Percentiles rank a stretch among this genome's conserved stretches.
These are phyloP conservation scores for Podiceps cristatus DNA, from an alignment of 2,113 vertebrate species.

Conservation along the genomic window DNA sequence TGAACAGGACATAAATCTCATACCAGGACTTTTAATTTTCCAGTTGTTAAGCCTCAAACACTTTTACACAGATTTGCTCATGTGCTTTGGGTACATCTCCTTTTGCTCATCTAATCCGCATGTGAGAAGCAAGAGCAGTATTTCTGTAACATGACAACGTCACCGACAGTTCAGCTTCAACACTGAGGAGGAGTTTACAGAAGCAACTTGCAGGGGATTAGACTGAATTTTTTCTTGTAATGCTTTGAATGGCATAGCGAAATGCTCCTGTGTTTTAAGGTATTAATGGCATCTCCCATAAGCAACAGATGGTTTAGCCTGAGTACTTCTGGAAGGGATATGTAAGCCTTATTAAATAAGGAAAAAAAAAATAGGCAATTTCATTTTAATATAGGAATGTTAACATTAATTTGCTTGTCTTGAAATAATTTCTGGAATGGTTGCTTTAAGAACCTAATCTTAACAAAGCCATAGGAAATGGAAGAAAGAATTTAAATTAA, in stretches of 20 bases:
- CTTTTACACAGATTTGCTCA: not conserved
- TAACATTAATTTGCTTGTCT: not conserved
- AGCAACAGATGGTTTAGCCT: not conserved
- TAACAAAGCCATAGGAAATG: conserved; percentile 12
- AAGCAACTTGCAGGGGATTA: not conserved
- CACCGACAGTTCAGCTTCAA: not conserved
- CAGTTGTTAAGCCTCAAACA: not conserved
- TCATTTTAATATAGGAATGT: not conserved
- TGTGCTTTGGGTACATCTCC: not conserved
- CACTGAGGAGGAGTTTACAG: not conserved
- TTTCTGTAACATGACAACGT: not conserved
- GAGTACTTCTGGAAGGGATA: not conserved
- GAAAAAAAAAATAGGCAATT: not conserved
- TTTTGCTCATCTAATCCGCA: not conserved
- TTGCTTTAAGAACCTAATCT: conserved; percentile 33
- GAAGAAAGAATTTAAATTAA: conserved; percentile 61
- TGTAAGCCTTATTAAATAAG: not conserved
- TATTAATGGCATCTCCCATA: not conserved
- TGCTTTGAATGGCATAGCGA: not conserved
- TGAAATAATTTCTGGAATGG: conserved; percentile 57
- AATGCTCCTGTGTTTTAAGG: not conserved
- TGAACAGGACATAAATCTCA: not conserved
- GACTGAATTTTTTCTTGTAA: not conserved
- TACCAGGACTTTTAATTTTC: not conserved
- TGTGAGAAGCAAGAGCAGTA: not conserved